Evolutionary conservation across 2,888 invertebrate genomes (phyloP).

Genomic region (Hydrotaea cyrtoneurina): DNA sequence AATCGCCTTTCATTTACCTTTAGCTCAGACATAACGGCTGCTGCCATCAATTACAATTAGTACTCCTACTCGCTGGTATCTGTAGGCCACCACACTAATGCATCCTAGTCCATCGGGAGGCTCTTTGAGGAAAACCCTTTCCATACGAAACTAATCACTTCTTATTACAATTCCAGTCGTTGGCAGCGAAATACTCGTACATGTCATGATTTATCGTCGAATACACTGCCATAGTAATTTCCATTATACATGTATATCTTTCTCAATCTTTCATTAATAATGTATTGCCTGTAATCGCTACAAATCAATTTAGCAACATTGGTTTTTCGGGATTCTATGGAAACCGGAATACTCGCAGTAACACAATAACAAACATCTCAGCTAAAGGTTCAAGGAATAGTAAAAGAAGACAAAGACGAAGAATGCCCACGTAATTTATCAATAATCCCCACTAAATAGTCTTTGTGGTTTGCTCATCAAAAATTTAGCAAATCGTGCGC

Average conservation of each 20-base stretch:
- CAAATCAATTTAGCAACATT: slow-evolving; percentile 65
- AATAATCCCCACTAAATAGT: slow-evolving; percentile 62
- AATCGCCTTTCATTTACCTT: slow-evolving; percentile 26
- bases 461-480: slow-evolving; percentile 53
- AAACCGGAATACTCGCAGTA: too few species aligned
- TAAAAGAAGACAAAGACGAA: not conserved
- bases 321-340: not conserved
- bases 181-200: not conserved
- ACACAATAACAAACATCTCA: not conserved
- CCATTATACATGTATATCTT: slow-evolving; percentile 44
- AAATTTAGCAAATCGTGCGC: slow-evolving; percentile 67
- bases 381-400: slow-evolving; percentile 4
- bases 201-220: slow-evolving; percentile 17
- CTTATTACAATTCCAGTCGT: slow-evolving; percentile 22
- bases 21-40: not conserved
- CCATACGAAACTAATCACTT: slow-evolving; percentile 16
- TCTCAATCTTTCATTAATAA: slow-evolving; percentile 53
- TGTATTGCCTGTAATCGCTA: slow-evolving; percentile 39
- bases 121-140: slow-evolving; percentile 18
- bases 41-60: slow-evolving; percentile 22
- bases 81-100: not conserved
- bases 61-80: not conserved
- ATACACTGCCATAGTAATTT: not conserved
- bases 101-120: slow-evolving; percentile 22
- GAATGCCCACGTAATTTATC: slow-evolving; percentile 62